Percentiles rank a stretch among this genome's conserved stretches.
Conservation (phyloP, 2,888 invertebrate species). For the Meteorus cinctellus region DNA sequence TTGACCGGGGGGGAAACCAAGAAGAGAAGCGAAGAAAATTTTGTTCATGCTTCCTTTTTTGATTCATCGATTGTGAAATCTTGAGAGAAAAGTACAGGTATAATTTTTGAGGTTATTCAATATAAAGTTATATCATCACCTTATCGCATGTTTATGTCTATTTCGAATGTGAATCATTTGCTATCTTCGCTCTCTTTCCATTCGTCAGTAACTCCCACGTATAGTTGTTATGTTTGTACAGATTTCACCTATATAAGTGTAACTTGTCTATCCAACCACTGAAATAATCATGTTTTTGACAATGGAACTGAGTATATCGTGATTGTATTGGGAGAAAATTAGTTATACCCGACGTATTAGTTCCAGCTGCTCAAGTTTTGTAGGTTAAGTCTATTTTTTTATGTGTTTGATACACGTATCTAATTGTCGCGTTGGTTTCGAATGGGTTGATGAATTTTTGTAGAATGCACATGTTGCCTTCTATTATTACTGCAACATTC, state of each 20-base stretch:
- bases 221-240: neutral
- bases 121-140: slow-evolving; percentile 8
- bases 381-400: neutral
- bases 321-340: slow-evolving; percentile 10
- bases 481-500: neutral
- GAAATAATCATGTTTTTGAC: neutral
- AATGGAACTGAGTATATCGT: neutral
- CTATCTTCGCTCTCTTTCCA: slow-evolving; percentile 5
- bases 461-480: neutral
- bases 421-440: neutral
- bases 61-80: slow-evolving; percentile 51
- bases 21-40: slow-evolving; percentile 5
- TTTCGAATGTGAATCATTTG: neutral
- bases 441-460: neutral
- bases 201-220: neutral
- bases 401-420: neutral
- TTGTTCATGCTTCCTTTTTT: slow-evolving; percentile 39
- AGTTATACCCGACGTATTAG: neutral
- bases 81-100: slow-evolving; percentile 40
- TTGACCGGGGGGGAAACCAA: slow-evolving; percentile 29
- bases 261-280: neutral
- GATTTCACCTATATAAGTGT: neutral
- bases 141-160: neutral
- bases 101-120: slow-evolving; percentile 23
- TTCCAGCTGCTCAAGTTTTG: neutral